phyloP scores from a whole-genome alignment of 2,797 vertebrate species.

The Amniataba percoides region DNA sequence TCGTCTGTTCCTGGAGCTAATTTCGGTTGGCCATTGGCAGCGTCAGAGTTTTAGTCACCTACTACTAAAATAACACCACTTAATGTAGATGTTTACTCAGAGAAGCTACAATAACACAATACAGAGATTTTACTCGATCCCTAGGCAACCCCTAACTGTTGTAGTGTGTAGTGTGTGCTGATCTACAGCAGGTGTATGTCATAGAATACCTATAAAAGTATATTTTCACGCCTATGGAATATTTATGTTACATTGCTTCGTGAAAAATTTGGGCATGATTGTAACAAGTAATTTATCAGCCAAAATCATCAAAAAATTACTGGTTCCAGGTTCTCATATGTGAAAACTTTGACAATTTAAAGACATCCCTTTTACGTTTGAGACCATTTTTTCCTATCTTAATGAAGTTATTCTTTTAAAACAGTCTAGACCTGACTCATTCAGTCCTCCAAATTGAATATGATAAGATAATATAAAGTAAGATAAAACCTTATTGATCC shows the following conservation, averaged over 20 bases:
- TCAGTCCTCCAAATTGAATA: no score
- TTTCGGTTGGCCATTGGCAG: slow-evolving; percentile 24
- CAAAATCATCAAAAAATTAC: neutral
- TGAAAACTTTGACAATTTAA: neutral
- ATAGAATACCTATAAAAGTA: neutral
- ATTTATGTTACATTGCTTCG: neutral
- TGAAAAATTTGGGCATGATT: neutral
- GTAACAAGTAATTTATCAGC: neutral
- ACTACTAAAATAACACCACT: slow-evolving; percentile 44
- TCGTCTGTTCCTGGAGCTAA: slow-evolving; percentile 25
- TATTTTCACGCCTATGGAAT: neutral
- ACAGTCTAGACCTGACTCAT: neutral
- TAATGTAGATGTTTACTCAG: slow-evolving; percentile 60
- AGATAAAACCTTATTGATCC: no score
- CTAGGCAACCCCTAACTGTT: slow-evolving; percentile 13
- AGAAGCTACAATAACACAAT: slow-evolving; percentile 21
- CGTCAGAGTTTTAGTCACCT: slow-evolving; percentile 19
- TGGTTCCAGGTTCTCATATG: neutral
- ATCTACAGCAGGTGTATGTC: neutral
- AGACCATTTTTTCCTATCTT: no score
- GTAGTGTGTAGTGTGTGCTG: neutral
- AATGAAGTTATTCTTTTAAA: neutral
- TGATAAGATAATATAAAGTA: no score
- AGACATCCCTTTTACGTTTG: no score
- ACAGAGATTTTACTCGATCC: slow-evolving; percentile 24